A percentile compares a stretch with the other conserved stretches of the same genome.
phyloP scores from a whole-genome alignment of 2,888 invertebrate genomes.

The Lottia scabra region DNA sequence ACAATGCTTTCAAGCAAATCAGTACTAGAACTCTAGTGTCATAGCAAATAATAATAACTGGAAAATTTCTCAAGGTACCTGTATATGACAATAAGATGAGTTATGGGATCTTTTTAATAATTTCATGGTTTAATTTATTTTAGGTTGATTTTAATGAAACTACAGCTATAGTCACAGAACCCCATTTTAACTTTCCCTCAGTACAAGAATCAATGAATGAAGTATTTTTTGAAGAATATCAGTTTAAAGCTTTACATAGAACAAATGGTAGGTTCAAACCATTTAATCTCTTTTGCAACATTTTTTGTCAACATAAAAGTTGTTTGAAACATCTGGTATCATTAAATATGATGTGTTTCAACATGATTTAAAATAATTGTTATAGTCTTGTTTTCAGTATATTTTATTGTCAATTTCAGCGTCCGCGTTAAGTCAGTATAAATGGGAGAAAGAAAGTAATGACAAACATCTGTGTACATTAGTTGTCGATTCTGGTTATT shows the following conservation, averaged over 20 bases:
- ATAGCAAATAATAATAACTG: too few species aligned
- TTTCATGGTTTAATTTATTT: constrained; percentile 21
- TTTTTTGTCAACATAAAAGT: too few species aligned
- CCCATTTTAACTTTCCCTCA: constrained; percentile 90
- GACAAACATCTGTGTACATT: constrained; percentile 71
- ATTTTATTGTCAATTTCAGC: constrained; percentile 70
- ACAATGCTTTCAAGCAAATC: too few species aligned
- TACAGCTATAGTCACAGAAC: constrained; percentile 90
- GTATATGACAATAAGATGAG: not conserved
- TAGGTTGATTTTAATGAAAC: constrained; percentile 75
- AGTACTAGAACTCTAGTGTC: not conserved
- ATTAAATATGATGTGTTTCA: too few species aligned
- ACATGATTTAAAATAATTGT: not conserved
- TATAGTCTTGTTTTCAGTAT: not conserved
- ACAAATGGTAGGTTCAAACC: constrained; percentile 74
- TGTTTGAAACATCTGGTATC: too few species aligned
- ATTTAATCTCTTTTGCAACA: too few species aligned
- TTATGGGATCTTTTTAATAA: not conserved
- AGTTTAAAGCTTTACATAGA: constrained; percentile 84
- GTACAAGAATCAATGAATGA: constrained; percentile 95
- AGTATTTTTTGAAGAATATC: constrained; percentile 97
- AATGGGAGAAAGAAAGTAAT: constrained; percentile 75
- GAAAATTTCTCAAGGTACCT: too few species aligned
- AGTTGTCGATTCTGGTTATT: constrained; percentile 94
- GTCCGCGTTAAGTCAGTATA: constrained; percentile 83